Evolutionary conservation across 2,797 vertebrate genomes (phyloP).

Genomic region (Malurus leucopterus): DNA sequence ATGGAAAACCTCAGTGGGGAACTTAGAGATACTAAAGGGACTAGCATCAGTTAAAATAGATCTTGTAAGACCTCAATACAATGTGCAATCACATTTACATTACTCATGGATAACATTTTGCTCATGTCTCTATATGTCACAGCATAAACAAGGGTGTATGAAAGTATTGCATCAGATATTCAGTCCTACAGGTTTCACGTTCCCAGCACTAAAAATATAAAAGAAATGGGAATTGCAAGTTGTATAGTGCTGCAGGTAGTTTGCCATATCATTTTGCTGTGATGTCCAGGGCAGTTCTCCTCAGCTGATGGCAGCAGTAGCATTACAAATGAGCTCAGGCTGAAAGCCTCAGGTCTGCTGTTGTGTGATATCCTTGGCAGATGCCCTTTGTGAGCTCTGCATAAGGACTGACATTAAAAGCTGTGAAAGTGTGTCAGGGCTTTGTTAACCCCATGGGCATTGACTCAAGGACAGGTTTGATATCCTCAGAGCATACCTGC

Average conservation of each 20-base stretch:
- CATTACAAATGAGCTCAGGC: not conserved
- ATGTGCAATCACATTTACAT: not conserved
- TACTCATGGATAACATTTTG: not conserved
- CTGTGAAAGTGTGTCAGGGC: not conserved
- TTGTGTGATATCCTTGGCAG: not conserved
- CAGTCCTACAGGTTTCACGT: not conserved
- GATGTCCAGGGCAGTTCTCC: not conserved
- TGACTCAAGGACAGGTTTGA: not conserved
- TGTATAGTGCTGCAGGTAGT: not conserved
- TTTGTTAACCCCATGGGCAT: not conserved
- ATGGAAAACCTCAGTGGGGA: not conserved
- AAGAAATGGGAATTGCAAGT: not conserved
- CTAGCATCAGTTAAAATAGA: not conserved
- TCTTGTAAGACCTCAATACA: not conserved
- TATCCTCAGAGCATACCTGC: not conserved
- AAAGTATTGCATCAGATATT: not conserved
- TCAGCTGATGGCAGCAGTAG: not conserved
- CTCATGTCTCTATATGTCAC: not conserved
- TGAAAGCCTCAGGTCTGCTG: not conserved
- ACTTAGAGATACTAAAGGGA: not conserved
- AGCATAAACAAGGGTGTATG: not conserved
- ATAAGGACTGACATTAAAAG: not conserved
- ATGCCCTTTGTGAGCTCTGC: not conserved
- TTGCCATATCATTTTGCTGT: rapidly evolving
- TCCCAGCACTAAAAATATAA: not conserved